Conservation (phyloP, 2,797 vertebrate species). For the Sebastes itinus region DNA sequence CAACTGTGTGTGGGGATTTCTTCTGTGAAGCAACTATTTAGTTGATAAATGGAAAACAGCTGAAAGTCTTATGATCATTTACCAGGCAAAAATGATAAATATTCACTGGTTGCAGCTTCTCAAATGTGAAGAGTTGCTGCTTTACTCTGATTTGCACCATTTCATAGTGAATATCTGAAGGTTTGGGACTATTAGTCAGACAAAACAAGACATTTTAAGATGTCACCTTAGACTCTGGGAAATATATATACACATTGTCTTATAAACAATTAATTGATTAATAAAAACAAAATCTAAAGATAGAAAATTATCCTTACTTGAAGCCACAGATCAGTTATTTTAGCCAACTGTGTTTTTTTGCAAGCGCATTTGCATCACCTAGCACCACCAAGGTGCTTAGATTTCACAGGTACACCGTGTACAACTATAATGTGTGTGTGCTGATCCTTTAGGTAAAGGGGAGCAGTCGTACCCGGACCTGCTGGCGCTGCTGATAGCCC, state of each 20-base stretch:
- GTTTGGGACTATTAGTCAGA: not conserved
- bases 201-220: too few species aligned
- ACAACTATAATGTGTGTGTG: not conserved
- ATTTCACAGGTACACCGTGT: not conserved
- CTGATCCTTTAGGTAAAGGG: constrained; percentile 88
- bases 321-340: not conserved
- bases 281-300: not conserved
- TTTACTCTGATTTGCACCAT: not conserved
- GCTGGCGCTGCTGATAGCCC: constrained; percentile 91
- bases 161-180: not conserved
- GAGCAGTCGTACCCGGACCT: constrained; percentile 96
- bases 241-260: too few species aligned
- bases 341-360: not conserved
- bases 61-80: not conserved
- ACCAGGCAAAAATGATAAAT: not conserved
- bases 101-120: not conserved
- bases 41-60: not conserved
- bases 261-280: too few species aligned
- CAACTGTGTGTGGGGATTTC: not conserved
- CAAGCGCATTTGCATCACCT: not conserved
- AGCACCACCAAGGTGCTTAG: not conserved
- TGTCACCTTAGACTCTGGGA: too few species aligned
- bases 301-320: not conserved
- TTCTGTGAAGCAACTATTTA: not conserved
- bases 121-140: not conserved